Conservation (phyloP, 2,888 invertebrate genomes). For the Pogonocherus hispidulus region DNA sequence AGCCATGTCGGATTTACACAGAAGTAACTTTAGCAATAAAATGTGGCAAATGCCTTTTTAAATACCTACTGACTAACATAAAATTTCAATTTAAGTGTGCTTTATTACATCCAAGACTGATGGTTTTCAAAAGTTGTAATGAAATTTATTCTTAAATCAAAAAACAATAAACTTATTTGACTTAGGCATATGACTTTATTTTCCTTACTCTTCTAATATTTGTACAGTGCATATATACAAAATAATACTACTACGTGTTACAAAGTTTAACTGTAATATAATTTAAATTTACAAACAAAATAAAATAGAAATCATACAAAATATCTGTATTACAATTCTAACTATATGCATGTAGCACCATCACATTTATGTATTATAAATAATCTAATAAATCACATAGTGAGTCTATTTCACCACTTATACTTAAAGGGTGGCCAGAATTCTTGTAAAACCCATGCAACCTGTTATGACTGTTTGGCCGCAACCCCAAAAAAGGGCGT, state of each 20-base stretch:
- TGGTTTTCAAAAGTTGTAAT: too few species aligned
- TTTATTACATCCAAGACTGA: too few species aligned
- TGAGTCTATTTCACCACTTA: slow-evolving; percentile 34
- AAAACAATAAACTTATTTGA: too few species aligned
- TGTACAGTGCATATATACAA: slow-evolving; percentile 65
- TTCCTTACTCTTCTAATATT: slow-evolving; percentile 52
- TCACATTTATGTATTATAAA: slow-evolving; percentile 62
- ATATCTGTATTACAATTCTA: slow-evolving; percentile 49
- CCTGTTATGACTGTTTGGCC: slow-evolving; percentile 93
- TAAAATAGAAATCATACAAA: slow-evolving; percentile 55
- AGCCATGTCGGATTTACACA: too few species aligned
- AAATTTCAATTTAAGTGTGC: too few species aligned
- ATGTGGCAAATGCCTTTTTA: too few species aligned
- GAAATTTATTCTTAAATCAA: too few species aligned
- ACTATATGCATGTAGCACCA: slow-evolving; percentile 64
- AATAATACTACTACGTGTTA: slow-evolving; percentile 58
- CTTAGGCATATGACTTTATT: slow-evolving; percentile 51
- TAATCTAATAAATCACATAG: slow-evolving; percentile 40
- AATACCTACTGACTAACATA: too few species aligned
- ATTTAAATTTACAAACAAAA: slow-evolving; percentile 47
- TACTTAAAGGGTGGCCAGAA: slow-evolving; percentile 80
- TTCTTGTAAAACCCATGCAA: slow-evolving; percentile 92
- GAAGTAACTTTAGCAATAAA: too few species aligned
- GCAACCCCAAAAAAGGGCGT: slow-evolving; percentile 95
- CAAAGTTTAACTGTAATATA: slow-evolving; percentile 47